These are phyloP conservation scores for Oreotrochilus melanogaster DNA, from an alignment of 2,113 vertebrate genomes.

Conservation along the genomic window DNA sequence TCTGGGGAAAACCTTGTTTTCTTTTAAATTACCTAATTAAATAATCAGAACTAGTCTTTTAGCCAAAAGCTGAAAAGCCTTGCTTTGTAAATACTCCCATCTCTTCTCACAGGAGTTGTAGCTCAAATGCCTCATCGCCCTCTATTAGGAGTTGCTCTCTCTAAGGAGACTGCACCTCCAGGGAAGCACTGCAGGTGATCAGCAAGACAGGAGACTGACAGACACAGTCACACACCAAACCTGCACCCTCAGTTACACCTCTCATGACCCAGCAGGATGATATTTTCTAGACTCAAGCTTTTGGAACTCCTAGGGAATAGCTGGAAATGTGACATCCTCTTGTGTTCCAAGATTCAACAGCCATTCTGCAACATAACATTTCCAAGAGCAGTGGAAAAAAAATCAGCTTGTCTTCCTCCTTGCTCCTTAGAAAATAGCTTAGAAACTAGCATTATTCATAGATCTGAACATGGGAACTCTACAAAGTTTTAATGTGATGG, in stretches of 20 bases:
- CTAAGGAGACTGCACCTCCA: not conserved
- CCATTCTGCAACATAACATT: not conserved
- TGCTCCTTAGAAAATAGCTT: not conserved
- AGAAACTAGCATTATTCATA: not conserved
- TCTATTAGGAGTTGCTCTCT: not conserved
- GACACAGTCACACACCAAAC: not conserved
- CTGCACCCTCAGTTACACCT: not conserved
- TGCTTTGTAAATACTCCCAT: not conserved
- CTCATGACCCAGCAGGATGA: not conserved
- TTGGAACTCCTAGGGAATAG: not conserved
- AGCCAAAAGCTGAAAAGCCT: constrained; percentile 26
- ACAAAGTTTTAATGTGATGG: not conserved
- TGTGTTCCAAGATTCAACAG: not conserved
- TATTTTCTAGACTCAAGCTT: not conserved
- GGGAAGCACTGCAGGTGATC: not conserved
- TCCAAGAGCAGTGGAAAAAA: not conserved
- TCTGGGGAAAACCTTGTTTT: constrained; percentile 49
- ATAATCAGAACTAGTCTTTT: constrained; percentile 8
- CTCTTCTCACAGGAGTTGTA: not conserved
- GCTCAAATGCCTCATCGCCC: not conserved
- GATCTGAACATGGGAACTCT: not conserved
- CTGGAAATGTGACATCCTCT: not conserved
- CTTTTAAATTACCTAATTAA: constrained; percentile 63
- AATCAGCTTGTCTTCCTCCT: not conserved
- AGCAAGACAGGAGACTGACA: not conserved